These are phyloP conservation scores for Cassiopea xamachana DNA, from an alignment of 30 jellyfish, hydroid and myxozoan genomes.

Conservation along the genomic window DNA sequence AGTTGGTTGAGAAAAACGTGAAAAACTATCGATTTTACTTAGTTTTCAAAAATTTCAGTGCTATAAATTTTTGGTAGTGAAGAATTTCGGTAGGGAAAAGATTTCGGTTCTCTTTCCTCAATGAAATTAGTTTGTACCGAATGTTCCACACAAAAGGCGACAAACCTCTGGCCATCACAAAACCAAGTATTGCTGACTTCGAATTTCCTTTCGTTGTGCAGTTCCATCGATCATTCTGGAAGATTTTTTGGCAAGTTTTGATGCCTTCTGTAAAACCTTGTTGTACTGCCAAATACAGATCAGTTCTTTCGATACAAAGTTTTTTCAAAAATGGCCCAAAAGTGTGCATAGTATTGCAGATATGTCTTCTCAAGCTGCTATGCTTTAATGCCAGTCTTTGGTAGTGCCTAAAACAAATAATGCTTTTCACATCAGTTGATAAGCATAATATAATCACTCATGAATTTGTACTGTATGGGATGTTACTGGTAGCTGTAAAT, in stretches of 20 bases:
- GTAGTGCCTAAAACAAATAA: not conserved
- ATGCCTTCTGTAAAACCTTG: conserved; percentile 84
- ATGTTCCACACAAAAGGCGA: no score
- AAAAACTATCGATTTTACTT: no score
- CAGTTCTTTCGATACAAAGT: conserved; percentile 75
- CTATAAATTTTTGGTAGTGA: no score
- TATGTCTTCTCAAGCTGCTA: conserved; percentile 34
- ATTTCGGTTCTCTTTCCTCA: no score
- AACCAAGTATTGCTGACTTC: conserved; percentile 68
- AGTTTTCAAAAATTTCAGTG: no score
- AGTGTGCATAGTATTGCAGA: conserved; percentile 68
- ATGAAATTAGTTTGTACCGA: no score
- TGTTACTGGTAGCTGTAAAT: no score
- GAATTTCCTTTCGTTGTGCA: conserved; percentile 83
- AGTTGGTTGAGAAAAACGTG: no score
- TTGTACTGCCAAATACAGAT: conserved; percentile 62
- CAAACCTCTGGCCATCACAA: conserved; percentile 96
- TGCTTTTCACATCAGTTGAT: not conserved
- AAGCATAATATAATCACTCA: no score
- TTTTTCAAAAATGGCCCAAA: conserved; percentile 69
- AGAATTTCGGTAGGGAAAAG: no score
- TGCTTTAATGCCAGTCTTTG: conserved; percentile 29
- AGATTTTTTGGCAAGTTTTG: conserved; percentile 72
- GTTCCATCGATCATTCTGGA: conserved; percentile 89
- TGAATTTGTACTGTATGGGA: no score